Conservation (phyloP, 1,140 invertebrate species). For the Caligus rogercresseyi region DNA sequence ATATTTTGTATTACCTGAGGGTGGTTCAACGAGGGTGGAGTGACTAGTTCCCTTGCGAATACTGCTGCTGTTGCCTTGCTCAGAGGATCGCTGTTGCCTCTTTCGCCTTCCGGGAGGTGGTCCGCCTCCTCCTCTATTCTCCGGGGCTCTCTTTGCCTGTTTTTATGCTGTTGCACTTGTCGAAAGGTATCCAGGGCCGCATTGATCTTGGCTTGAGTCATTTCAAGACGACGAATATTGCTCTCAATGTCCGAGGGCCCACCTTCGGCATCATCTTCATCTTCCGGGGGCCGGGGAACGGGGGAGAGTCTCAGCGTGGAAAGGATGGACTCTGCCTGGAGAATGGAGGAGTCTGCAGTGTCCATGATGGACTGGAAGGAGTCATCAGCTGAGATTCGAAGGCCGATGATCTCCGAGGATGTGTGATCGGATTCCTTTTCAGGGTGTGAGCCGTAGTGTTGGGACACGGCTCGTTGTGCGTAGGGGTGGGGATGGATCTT, state of each 20-base stretch:
- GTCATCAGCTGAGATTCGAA: conserved; percentile 1
- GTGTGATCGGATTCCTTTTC: neutral
- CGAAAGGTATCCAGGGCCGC: conserved; percentile 20
- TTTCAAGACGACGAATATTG: conserved; percentile 22
- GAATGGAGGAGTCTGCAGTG: conserved; percentile 4
- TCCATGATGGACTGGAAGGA: conserved; percentile 3
- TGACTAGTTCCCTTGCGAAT: neutral
- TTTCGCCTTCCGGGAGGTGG: too few species aligned
- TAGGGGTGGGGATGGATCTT: neutral
- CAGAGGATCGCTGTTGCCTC: too few species aligned
- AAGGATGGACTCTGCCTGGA: conserved; percentile 20
- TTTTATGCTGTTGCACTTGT: too few species aligned
- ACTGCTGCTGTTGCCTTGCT: too few species aligned
- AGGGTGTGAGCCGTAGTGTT: neutral
- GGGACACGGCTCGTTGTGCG: neutral
- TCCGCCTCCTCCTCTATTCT: too few species aligned
- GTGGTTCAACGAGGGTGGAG: neutral
- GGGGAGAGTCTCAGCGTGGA: neutral
- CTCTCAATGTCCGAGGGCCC: conserved; percentile 23
- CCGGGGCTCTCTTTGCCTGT: too few species aligned
- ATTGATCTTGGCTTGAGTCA: conserved; percentile 22
- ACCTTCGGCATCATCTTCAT: neutral
- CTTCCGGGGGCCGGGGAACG: neutral
- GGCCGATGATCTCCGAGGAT: neutral
- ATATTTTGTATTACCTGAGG: too few species aligned